Percentiles rank a stretch among this genome's conserved stretches.
Evolutionary conservation across 2,797 vertebrate species (phyloP).

Genomic region (Centroberyx gerrardi): DNA sequence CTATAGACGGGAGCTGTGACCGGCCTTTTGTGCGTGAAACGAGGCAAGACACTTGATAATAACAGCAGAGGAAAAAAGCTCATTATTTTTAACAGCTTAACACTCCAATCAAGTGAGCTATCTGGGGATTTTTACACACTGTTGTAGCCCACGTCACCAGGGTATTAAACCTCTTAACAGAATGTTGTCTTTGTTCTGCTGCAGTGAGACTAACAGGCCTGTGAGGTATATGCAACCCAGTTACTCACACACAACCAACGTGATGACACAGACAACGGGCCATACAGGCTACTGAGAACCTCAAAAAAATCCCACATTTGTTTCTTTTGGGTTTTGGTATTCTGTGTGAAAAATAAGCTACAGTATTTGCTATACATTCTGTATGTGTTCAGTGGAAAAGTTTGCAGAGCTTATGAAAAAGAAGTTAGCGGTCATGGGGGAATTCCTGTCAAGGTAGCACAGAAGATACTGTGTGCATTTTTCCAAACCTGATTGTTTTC

Average conservation of each 20-base stretch:
- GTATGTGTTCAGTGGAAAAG: slow-evolving; percentile 35
- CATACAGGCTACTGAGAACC: slow-evolving; percentile 18
- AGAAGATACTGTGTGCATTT: slow-evolving; percentile 47
- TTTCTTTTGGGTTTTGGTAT: slow-evolving; percentile 8
- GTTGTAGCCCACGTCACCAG: slow-evolving; percentile 84
- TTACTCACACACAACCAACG: slow-evolving; percentile 62
- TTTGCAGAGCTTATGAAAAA: slow-evolving; percentile 45
- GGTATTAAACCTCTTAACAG: slow-evolving; percentile 79
- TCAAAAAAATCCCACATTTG: slow-evolving; percentile 8
- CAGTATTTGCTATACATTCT: neutral
- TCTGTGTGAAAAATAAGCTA: slow-evolving; percentile 14
- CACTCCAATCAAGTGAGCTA: slow-evolving; percentile 88
- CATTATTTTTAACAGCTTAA: slow-evolving; percentile 94
- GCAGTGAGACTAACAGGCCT: slow-evolving; percentile 77
- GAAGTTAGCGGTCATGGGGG: slow-evolving; percentile 35
- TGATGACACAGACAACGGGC: slow-evolving; percentile 67
- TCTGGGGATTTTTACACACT: slow-evolving; percentile 84
- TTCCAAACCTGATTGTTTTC: slow-evolving; percentile 49
- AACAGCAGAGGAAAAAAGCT: slow-evolving; percentile 71
- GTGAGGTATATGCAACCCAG: slow-evolving; percentile 52
- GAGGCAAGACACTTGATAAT: slow-evolving; percentile 55
- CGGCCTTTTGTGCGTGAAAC: slow-evolving; percentile 56
- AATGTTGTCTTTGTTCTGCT: slow-evolving; percentile 90
- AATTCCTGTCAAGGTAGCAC: slow-evolving; percentile 52
- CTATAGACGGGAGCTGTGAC: slow-evolving; percentile 46